Conservation (phyloP, 2,888 invertebrate genomes). For the Sepioteuthis lessoniana region DNA sequence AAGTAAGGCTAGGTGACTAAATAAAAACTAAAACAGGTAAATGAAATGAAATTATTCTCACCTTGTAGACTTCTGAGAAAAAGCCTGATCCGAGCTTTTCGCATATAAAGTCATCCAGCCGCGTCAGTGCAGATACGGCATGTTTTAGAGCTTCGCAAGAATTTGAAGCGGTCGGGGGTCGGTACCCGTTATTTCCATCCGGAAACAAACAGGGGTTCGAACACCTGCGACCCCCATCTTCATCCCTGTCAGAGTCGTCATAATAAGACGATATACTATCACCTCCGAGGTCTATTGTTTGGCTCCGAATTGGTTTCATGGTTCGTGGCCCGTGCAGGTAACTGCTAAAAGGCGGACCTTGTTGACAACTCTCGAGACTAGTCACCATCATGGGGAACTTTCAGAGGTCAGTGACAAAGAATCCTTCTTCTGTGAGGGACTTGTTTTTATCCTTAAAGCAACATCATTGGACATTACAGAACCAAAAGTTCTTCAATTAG, state of each 20-base stretch:
- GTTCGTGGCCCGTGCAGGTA: constrained; percentile 14
- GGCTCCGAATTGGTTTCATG: constrained; percentile 42
- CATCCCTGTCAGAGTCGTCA: not conserved
- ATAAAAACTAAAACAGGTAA: too few relatives aligned
- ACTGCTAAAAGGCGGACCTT: constrained; percentile 38
- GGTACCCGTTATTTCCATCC: constrained; percentile 23
- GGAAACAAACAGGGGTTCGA: constrained; percentile 25
- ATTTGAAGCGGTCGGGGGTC: constrained; percentile 67
- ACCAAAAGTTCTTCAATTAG: not conserved
- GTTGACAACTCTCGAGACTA: not conserved
- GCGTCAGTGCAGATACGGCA: constrained; percentile 91
- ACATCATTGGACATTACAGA: not conserved
- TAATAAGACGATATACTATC: not conserved
- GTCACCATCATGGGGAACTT: not conserved
- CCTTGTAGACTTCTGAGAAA: constrained; percentile 98
- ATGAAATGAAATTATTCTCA: constrained; percentile 76
- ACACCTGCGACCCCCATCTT: not conserved
- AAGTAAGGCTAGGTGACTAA: too few relatives aligned
- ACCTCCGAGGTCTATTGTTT: constrained; percentile 41
- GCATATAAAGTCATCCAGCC: constrained; percentile 93
- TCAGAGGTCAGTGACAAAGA: not conserved
- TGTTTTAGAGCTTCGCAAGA: constrained; percentile 92
- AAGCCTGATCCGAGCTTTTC: constrained; percentile 96
- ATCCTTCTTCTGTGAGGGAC: not conserved
- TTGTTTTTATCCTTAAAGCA: not conserved